Percentiles rank a stretch among this genome's conserved stretches.
Evolutionary conservation across 2,797 vertebrate species (phyloP).

Genomic region (Todus mexicanus): DNA sequence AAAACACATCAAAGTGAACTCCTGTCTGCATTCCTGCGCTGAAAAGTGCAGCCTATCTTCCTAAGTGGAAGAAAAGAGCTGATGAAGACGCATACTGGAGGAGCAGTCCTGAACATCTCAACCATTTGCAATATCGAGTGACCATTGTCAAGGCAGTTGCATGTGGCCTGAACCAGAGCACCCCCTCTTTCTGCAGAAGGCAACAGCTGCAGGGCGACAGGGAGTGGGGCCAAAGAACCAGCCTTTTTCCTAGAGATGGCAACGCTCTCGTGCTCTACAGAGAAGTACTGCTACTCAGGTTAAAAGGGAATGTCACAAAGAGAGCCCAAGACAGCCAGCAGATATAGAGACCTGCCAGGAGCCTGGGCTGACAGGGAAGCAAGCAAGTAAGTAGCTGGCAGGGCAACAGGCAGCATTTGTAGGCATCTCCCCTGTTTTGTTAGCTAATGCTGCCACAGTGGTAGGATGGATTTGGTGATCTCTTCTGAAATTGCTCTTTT

Average conservation of each 20-base stretch:
- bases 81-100: not conserved
- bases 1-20: conserved; percentile 49
- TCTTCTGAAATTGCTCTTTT: not conserved
- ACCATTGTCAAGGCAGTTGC: conserved; percentile 5
- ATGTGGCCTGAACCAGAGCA: conserved; percentile 17
- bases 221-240: not conserved
- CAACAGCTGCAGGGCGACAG: not conserved
- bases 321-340: not conserved
- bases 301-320: not conserved
- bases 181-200: conserved; percentile 28
- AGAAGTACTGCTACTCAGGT: not conserved
- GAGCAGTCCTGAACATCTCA: not conserved
- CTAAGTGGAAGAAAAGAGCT: conserved; percentile 17
- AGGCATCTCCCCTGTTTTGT: not conserved
- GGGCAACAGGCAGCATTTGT: not conserved
- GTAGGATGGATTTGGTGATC: not conserved
- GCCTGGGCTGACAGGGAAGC: conserved; percentile 1
- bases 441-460: not conserved
- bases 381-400: conserved; percentile 1
- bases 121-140: not conserved
- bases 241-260: not conserved
- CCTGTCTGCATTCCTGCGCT: not conserved
- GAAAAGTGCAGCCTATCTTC: not conserved
- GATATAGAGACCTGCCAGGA: conserved; percentile 2
- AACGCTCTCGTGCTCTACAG: not conserved